phyloP scores from a whole-genome alignment of 2,888 invertebrate species.

The Pilophorus perplexus region DNA sequence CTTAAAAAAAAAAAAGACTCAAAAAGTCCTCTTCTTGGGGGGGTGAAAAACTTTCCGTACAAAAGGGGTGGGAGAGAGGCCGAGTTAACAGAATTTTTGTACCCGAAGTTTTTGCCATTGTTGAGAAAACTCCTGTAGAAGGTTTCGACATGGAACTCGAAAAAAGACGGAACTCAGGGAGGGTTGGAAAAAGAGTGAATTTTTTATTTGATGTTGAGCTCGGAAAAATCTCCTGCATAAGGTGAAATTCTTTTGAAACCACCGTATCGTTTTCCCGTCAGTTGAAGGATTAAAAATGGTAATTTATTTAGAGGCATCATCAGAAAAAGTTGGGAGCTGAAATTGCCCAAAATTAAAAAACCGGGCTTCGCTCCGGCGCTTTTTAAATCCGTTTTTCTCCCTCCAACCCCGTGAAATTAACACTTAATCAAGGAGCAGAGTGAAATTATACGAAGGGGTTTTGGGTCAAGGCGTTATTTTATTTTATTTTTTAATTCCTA shows the following conservation, averaged over 20 bases:
- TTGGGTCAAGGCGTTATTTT: not conserved
- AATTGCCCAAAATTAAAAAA: constrained; percentile 37
- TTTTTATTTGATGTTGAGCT: constrained; percentile 43
- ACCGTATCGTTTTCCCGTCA: constrained; percentile 16
- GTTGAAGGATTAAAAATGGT: constrained; percentile 34
- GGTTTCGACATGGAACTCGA: constrained; percentile 10
- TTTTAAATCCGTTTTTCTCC: constrained; percentile 34
- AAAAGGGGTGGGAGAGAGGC: not conserved
- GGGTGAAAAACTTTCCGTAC: not conserved
- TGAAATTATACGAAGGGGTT: not conserved
- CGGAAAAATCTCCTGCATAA: not conserved
- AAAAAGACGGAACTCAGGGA: not conserved
- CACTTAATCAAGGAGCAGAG: constrained; percentile 38
- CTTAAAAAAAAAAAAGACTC: not conserved
- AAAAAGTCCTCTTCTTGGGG: not conserved
- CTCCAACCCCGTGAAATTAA: constrained; percentile 19
- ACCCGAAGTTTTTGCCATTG: constrained; percentile 38
- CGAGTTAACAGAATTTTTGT: constrained; percentile 44
- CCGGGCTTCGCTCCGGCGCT: constrained; percentile 18
- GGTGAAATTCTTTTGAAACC: not conserved
- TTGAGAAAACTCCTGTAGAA: constrained; percentile 27
- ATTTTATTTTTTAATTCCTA: too few species aligned
- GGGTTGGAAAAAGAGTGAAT: constrained; percentile 28
- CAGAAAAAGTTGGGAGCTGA: constrained; percentile 28
- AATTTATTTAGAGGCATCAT: constrained; percentile 39